A percentile compares a stretch with the other conserved stretches of the same genome.
Evolutionary conservation across 1,140 invertebrate species (phyloP).

Genomic region (Brachionus manjavacas): DNA sequence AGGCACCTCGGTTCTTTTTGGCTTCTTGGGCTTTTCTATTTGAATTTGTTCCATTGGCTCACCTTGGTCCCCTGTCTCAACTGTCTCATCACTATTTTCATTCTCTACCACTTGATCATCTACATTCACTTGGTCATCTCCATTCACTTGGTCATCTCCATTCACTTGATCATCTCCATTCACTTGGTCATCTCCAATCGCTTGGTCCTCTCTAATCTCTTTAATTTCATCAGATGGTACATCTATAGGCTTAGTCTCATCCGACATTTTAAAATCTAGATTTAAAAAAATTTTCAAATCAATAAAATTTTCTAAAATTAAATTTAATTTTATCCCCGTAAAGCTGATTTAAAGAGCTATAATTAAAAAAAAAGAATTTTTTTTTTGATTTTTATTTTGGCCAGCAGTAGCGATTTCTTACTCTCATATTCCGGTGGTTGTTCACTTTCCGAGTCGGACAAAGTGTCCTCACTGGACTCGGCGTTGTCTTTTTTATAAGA

Average conservation of each 20-base stretch:
- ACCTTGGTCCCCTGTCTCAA: background rate
- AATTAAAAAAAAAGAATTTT: background rate
- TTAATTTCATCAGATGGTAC: no score
- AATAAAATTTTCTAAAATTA: background rate
- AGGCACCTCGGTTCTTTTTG: background rate
- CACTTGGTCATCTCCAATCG: no score
- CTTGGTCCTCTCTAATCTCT: no score
- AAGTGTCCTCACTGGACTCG: background rate
- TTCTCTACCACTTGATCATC: background rate
- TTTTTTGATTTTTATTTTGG: background rate
- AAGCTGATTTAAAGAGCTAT: background rate
- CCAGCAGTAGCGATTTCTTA: background rate
- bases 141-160: no score
- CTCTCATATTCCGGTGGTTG: background rate
- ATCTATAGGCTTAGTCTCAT: background rate
- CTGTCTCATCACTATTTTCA: background rate
- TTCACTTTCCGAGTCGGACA: background rate
- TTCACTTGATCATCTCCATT: background rate
- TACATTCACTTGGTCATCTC: no score
- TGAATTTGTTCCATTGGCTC: background rate
- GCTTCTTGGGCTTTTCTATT: constrained; percentile 16
- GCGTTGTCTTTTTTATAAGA: background rate
- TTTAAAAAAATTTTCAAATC: background rate
- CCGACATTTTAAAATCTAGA: background rate
- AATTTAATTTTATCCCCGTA: background rate